Evolutionary conservation across 2,113 vertebrate genomes (phyloP), one percentile per base, ranked within the genome.

Genomic region (Leucosticte australis): DNA sequence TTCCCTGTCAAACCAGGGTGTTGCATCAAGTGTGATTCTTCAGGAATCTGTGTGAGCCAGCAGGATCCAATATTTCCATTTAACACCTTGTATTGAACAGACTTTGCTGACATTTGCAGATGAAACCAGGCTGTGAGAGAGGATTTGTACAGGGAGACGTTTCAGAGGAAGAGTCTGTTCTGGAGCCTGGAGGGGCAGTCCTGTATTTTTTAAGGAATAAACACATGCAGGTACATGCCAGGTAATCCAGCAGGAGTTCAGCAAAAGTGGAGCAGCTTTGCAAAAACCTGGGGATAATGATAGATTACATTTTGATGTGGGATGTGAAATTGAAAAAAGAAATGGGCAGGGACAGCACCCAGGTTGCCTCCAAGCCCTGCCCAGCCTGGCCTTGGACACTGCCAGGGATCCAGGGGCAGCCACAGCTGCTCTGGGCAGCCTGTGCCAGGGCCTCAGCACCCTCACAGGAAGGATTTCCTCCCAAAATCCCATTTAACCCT

Each of bases 301-400:
- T 49, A 57, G 89, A 20, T 94, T 42, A 44, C 3, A 71, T 68
- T 57, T 68, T 81, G 56, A 60, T 37, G 20, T 22, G 67, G 39
- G 30, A 42, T 4, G 2, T 65, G 23, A 65, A 62, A 52, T 2
- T 23, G 0, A 11, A 55, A 75, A 76, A 31, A 50, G 20, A 42
- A 41, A 27, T 6, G 18, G 28, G 6, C 19, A 50, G 20, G 10
- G 50, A 22, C 39, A 39, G 41, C 41, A 13, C 41, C n/a, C n/a
- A 47, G n/a, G 30, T 0, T 35, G 17, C 26, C 39, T 55, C 39
- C 28, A 3, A 80, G 17, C 9, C 21, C 6, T 0, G 0, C 59
- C 70, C 69, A 68, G 0, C 16, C n/a, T 46, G 62, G 53, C 9
- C 59, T 44, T 28, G 77, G 68, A 0, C 44, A 37, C 44, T 35